Base-by-base conservation (phyloP, 2,888 invertebrate species). In the Drosophila mimetica region DNA sequence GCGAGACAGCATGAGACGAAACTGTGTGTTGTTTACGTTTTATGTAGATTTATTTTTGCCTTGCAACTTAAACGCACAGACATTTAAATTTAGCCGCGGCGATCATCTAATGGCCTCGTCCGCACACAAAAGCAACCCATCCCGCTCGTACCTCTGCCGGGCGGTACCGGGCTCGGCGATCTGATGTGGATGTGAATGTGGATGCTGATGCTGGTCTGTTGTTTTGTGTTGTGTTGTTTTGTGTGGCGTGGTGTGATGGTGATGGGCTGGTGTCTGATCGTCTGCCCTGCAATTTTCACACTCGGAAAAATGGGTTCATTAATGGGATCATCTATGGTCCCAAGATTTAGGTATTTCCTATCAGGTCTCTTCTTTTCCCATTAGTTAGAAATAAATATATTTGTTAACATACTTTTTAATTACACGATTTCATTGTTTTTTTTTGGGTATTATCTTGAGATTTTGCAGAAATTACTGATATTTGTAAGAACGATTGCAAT, bases 51-150 rank as follows among this genome's bases (percentile, higher is more conserved):
- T 80, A 82, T 80, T 88, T 80, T 88, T 79, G 84, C 83, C 69
- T 79, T 82, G 87, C 85, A 86, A 84, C 85, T 77, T 64, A 82
- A 88, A 88, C 89, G 89, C 81, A 88, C 81, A 82, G 87, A 77
- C 87, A 75, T 82, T 88, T 82, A 82, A 82, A 84, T 88, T 84
- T 82, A 82, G 82, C 69, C 75, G 48, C 48, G 50, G 59, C 81
- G 80, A 86, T 83, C 88, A 86, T 81, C 84, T 88, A 86, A 81
- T 86, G 88, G 84, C 84, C 88, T 86, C 88, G 69, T 57, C 67
- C 46, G 63, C 69, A 42, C 63, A 69, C 69, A 53, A 30, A 28
- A 55, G 57, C 52, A 30, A 2, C 20, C 32, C 20, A 30, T 57
- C 52, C 28, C 57, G 18, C 52, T 39, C 50, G 5, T 4, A 3